Percentiles rank a stretch among this genome's conserved stretches.
These are phyloP conservation scores for Neosilurus hyrtlii DNA, from an alignment of 2,797 vertebrate genomes.

Conservation along the genomic window DNA sequence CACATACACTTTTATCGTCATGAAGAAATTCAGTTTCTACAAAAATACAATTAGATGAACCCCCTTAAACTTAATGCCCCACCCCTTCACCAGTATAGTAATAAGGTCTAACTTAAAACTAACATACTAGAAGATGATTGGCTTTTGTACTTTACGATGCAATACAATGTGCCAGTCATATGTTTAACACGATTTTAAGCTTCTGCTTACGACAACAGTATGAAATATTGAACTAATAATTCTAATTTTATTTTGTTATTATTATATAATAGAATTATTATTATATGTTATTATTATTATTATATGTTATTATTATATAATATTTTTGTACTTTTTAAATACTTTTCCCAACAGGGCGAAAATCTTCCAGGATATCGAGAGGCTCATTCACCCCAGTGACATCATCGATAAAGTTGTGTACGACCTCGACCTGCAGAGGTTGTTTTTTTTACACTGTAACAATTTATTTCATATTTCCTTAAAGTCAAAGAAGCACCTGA, in stretches of 20 bases:
- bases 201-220: background rate
- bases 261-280: too few relatives aligned
- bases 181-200: background rate
- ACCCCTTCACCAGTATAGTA: background rate
- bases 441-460: constrained; percentile 41
- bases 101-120: background rate
- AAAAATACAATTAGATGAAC: background rate
- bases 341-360: constrained; percentile 78
- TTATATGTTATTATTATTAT: too few relatives aligned
- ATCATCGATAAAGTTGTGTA: constrained; percentile 93
- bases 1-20: background rate
- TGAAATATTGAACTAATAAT: background rate
- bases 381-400: constrained; percentile 92
- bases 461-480: background rate
- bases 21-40: background rate
- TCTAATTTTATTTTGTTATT: background rate
- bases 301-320: background rate
- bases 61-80: background rate
- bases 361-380: constrained; percentile 97
- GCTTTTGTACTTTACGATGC: background rate
- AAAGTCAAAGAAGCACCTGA: background rate
- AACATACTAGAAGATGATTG: constrained; percentile 2
- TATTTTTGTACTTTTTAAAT: too few relatives aligned
- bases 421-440: constrained; percentile 90
- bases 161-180: background rate